phyloP scores from a whole-genome alignment of 1,140 invertebrate genomes.

The Drosophila burlai region DNA sequence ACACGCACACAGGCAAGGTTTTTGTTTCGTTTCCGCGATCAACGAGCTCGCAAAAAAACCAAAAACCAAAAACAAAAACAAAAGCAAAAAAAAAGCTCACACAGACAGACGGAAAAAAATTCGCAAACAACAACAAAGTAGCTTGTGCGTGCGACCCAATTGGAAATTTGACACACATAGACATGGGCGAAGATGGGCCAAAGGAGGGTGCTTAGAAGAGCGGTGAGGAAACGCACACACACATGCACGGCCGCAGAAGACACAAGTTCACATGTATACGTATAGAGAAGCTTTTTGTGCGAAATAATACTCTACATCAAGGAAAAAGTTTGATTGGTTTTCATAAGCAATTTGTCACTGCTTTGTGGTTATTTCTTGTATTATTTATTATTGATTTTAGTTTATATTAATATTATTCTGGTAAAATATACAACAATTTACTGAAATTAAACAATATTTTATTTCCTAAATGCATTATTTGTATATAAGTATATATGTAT shows the following conservation, averaged over 20 bases:
- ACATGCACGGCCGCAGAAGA: conserved; percentile 13
- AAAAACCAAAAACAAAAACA: neutral
- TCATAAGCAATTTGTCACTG: neutral
- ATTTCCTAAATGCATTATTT: too few relatives aligned
- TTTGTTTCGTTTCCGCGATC: conserved; percentile 83
- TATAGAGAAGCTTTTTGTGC: conserved; percentile 16
- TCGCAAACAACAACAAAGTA: conserved; percentile 64
- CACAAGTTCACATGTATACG: conserved; percentile 16
- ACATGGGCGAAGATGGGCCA: conserved; percentile 4
- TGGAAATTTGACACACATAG: conserved; percentile 73
- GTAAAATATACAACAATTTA: too few relatives aligned
- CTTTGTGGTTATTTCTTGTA: neutral
- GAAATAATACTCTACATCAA: conserved; percentile 24
- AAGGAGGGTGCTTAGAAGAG: neutral
- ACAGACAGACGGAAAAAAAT: conserved; percentile 54
- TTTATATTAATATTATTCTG: too few relatives aligned
- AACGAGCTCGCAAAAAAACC: conserved; percentile 52
- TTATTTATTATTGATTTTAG: neutral
- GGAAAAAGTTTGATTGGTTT: neutral
- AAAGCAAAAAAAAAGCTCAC: conserved; percentile 27
- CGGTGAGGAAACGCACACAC: neutral
- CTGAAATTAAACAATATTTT: too few relatives aligned
- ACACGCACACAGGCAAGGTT: conserved; percentile 19
- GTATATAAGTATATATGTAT: too few relatives aligned
- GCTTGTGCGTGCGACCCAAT: conserved; percentile 75